Evolutionary conservation across 2,797 vertebrate genomes (phyloP).

Genomic region (Brachyrhaphis roseni): DNA sequence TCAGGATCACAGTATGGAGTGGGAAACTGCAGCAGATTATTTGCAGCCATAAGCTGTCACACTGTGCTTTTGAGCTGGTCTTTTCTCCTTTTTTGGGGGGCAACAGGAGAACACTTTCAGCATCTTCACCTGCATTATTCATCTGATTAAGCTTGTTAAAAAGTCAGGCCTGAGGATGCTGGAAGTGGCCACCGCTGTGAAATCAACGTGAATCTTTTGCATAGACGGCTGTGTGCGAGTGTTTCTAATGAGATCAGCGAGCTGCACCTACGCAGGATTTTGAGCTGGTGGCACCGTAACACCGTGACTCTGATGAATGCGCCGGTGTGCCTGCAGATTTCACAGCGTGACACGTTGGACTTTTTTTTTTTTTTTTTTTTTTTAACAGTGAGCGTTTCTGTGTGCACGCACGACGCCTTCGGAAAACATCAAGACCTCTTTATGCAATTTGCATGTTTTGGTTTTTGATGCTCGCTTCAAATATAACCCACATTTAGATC

Average conservation of each 20-base stretch:
- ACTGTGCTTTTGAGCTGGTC: conserved; percentile 12
- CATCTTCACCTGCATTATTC: conserved; percentile 57
- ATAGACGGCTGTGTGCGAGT: conserved; percentile 8
- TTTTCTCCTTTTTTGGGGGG: neutral
- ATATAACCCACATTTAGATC: neutral
- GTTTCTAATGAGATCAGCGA: conserved; percentile 55
- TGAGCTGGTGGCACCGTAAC: neutral
- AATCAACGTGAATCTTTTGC: conserved; percentile 33
- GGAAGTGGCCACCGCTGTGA: conserved; percentile 36
- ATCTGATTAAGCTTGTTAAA: conserved; percentile 52
- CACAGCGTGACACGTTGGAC: conserved; percentile 18
- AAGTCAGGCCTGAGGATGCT: conserved; percentile 34
- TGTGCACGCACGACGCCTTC: neutral
- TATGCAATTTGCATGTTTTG: neutral
- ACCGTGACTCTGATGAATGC: conserved; percentile 6
- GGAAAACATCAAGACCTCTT: neutral
- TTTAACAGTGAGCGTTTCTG: conserved; percentile 3
- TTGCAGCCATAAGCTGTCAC: conserved; percentile 5
- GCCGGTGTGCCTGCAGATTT: conserved; percentile 35
- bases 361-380: neutral
- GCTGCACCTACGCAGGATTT: conserved; percentile 45
- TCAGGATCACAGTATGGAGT: conserved; percentile 17
- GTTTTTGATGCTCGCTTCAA: neutral
- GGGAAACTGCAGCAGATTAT: neutral
- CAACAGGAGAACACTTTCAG: conserved; percentile 16